Conservation (phyloP, 2,797 vertebrate species). For the Sus cebifrons region DNA sequence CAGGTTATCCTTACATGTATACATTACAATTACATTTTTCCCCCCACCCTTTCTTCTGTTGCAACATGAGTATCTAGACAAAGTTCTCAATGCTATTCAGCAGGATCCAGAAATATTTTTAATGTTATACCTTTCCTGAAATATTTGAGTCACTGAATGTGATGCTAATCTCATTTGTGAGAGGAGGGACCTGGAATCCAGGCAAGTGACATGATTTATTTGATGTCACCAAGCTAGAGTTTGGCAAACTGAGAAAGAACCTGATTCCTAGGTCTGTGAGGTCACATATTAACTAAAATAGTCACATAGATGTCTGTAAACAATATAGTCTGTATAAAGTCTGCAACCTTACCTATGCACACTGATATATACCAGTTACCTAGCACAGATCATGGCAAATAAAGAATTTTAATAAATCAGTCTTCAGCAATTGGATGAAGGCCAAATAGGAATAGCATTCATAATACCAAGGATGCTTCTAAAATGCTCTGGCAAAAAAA, state of each 20-base stretch:
- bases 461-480: constrained; percentile 10
- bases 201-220: not conserved
- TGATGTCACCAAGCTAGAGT: constrained; percentile 27
- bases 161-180: not conserved
- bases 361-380: not conserved
- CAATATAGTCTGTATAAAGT: not conserved
- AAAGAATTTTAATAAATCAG: not conserved
- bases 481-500: constrained; percentile 3
- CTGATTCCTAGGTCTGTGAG: not conserved
- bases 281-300: constrained; percentile 1
- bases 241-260: constrained; percentile 5
- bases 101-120: constrained; percentile 15
- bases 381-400: not conserved
- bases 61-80: no score
- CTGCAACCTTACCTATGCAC: not conserved
- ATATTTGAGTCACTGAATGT: not conserved
- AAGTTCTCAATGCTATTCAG: no score
- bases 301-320: not conserved
- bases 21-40: no score
- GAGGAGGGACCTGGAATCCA: not conserved
- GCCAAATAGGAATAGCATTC: not conserved
- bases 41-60: no score
- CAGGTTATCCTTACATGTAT: no score
- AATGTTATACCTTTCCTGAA: not conserved
- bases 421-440: not conserved